These are phyloP conservation scores for Rana temporaria DNA, from an alignment of 2,113 vertebrate species.

Conservation along the genomic window DNA sequence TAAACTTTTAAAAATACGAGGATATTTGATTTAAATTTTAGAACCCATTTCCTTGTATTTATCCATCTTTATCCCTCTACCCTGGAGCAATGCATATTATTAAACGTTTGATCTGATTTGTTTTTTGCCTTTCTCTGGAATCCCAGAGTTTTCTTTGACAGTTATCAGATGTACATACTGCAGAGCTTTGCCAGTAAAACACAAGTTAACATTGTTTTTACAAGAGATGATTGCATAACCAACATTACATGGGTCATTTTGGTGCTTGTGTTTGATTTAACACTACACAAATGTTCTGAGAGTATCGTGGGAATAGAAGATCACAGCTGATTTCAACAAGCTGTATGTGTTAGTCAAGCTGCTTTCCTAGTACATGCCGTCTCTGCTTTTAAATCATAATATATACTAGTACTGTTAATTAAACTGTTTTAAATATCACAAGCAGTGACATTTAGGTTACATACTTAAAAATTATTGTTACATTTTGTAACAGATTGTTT, in stretches of 20 bases:
- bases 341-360: constrained; percentile 30
- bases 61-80: constrained; percentile 12
- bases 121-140: constrained; percentile 30
- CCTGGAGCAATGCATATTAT: constrained; percentile 11
- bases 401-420: not conserved
- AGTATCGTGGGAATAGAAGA: constrained; percentile 26
- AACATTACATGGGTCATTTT: constrained; percentile 30
- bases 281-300: constrained; percentile 52
- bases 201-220: constrained; percentile 31
- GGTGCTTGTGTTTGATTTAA: constrained; percentile 40
- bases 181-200: constrained; percentile 28
- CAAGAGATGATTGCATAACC: constrained; percentile 18
- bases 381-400: not conserved
- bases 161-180: not conserved
- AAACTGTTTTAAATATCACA: not conserved
- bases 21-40: not conserved
- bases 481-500: too few species aligned
- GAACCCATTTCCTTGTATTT: not conserved
- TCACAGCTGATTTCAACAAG: constrained; percentile 49
- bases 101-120: constrained; percentile 29
- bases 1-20: not conserved
- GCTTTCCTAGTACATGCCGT: constrained; percentile 1
- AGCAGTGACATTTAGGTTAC: too few species aligned
- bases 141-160: constrained; percentile 6
- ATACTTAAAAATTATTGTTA: too few species aligned